These are phyloP conservation scores for Platerodrilus igneus DNA, from an alignment of 2,888 invertebrate genomes.

Conservation along the genomic window DNA sequence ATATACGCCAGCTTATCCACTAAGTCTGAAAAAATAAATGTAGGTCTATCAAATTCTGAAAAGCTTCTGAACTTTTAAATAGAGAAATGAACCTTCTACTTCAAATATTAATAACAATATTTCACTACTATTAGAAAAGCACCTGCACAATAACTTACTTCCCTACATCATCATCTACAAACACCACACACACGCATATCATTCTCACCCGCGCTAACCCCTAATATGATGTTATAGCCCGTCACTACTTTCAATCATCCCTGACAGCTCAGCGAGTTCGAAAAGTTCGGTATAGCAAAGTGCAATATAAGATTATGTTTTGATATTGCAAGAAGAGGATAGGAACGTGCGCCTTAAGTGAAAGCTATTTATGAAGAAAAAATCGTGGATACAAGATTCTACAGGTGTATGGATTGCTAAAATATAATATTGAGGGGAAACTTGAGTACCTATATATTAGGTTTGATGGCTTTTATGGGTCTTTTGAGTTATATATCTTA, in stretches of 20 bases:
- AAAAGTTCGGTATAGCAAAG: conserved; percentile 5
- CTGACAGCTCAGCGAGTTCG: conserved; percentile 18
- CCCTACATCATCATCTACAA: conserved; percentile 41
- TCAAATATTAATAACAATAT: too few species aligned
- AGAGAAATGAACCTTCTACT: too few species aligned
- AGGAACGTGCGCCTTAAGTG: not conserved
- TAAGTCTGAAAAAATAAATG: too few species aligned
- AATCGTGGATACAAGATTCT: conserved; percentile 34
- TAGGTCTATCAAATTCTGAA: too few species aligned
- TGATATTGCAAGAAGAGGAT: not conserved
- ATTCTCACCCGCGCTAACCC: conserved; percentile 41
- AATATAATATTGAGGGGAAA: conserved; percentile 45
- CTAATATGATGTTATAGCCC: conserved; percentile 50
- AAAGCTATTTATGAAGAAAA: conserved; percentile 8
- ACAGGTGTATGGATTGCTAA: conserved; percentile 45
- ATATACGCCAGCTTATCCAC: too few species aligned
- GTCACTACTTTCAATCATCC: conserved; percentile 48
- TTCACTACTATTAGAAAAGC: too few species aligned
- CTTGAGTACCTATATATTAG: conserved; percentile 43
- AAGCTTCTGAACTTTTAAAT: too few species aligned
- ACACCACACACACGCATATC: conserved; percentile 46
- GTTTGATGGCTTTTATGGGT: conserved; percentile 41
- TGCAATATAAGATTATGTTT: not conserved
- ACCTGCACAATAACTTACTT: conserved; percentile 29
- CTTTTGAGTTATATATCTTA: conserved; percentile 42